Evolutionary conservation across 2,797 vertebrate genomes (phyloP), one percentile per base, ranked within the genome.

Genomic region (Chanos chanos): DNA sequence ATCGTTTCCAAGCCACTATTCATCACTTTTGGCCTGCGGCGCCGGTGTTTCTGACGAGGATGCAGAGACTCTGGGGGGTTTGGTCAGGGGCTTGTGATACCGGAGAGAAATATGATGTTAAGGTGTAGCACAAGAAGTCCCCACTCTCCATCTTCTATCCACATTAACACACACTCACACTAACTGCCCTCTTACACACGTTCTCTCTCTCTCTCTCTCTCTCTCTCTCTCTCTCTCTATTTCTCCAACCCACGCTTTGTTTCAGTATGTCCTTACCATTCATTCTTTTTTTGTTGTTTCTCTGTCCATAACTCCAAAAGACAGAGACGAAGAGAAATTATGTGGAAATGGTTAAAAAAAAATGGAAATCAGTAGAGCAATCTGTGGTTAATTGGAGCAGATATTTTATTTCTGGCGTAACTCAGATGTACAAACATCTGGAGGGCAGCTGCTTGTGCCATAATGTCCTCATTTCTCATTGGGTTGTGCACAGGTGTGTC

Each of bases 351-450:
- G n/a, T n/a, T n/a, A n/a, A n/a, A n/a, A n/a, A n/a, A 36, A 59
- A 40, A 28, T 21, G 31, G 34, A 58, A 37, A 37, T 60, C 10
- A 64, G 19, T 24, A n/a, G 27, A 60, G 41, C 57, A 55, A 39
- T 37, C 24, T 27, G 64, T 30, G 43, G 67, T 59, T 67, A 71
- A 66, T 65, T 69, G 58, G 58, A 72, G 61, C 60, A 70, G 55
- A 63, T 44, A 59, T 9, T 44, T 49, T 31, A 40, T 64, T 60
- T 40, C 10, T 74, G 53, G 57, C 12, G 30, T 45, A 62, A 65
- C n/a, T 68, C 58, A 57, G 53, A 70, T 65, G 63, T 43, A 43
- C 67, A 58, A 74, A 76, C 65, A 75, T 71, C 70, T 77, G 64
- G 52, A 65, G 36, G 24, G 55, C 70, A 73, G 70, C 45, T 68